Base-by-base conservation (phyloP, 1,140 invertebrate species). In the Panagrolaimus sp. region DNA sequence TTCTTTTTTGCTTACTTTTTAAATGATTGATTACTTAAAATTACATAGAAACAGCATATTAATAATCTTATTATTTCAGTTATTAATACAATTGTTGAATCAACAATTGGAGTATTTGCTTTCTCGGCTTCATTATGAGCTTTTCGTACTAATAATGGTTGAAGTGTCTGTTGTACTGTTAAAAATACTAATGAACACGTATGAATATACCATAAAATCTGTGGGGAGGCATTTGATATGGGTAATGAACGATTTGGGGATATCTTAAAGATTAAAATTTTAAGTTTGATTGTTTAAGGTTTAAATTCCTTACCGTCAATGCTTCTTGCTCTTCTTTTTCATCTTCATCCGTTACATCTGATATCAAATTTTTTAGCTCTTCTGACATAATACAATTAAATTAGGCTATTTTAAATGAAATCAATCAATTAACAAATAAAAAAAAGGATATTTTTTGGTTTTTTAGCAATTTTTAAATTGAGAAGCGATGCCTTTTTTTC, bases 181-280 rank as follows among this genome's bases (percentile, higher is more conserved):
- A 74, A 48, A 52, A 70, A 74, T 12, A 43, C 17, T 7, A 74
- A 32, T n/a, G 73, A 74, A 26, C 63, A 46, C 44, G 76, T 74
- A 63, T 74, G 73, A 46, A 74, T 58, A 12, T 65, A 47, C 32
- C 32, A 26, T 14, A 44, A 58, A 21, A 28, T n/a, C 5, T 21
- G 21, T 21, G 21, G 21, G 17, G 21, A 26, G 14, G 28, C 17
- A 58, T n/a, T 14, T 58, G 21, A 28, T 21, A 21, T 28, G 28
- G 28, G 15, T 58, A 26, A 26, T 58, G 52, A 58, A 21, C 52
- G 52, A 28, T 58, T 58, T 26, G 52, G 52, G 10, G 52, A 58
- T 26, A 58, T 58, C 52, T 55, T 12, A 67, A 65, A 47, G n/a
- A n/a, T n/a, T n/a, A n/a, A n/a, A n/a, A n/a, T n/a, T n/a, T n/a